Base-by-base conservation (phyloP, 2,888 invertebrate genomes). In the Actias luna region DNA sequence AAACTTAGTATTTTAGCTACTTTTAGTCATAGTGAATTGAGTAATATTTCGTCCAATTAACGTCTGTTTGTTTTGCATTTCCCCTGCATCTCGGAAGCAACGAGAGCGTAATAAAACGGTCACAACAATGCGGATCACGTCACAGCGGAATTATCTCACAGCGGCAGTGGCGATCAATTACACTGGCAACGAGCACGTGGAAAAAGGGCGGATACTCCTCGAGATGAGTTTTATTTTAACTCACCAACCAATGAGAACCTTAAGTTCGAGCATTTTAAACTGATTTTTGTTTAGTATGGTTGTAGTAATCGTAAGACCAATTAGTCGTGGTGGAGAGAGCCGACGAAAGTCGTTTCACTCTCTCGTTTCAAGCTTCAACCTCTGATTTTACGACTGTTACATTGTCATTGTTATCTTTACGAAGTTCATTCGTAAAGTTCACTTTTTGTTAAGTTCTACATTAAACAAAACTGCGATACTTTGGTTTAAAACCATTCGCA, bases 111-210 rank as follows among this genome's bases (percentile, higher is more conserved):
- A 85, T 87, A 85, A 86, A 87, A 86, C 80, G 78, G 79, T 81
- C 78, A 80, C 81, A 84, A 85, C 85, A 87, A 90, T 89, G 88
- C 90, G 84, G 88, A 88, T 89, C 90, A 89, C 89, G 90, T 89
- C 88, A 89, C 83, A 73, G 69, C 78, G 80, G 88, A 87, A 88
- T 89, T 89, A 90, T 89, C 89, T 89, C 84, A 84, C 85, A 77
- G 82, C 83, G 85, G 84, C 83, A 79, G 78, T 80, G 83, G 82
- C 89, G 87, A 92, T 91, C 90, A 90, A 90, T 91, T 89, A 89
- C 86, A 82, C 81, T 84, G 87, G 84, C 88, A 84, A 87, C 83
- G 80, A 83, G 79, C 84, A 82, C 86, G 83, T 84, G 84, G 84
- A 84, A 85, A 82, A 82, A 79, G 79, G 80, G 77, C 78, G 77